phyloP scores from a whole-genome alignment of 2,888 invertebrate genomes.

The Selenia dentaria region DNA sequence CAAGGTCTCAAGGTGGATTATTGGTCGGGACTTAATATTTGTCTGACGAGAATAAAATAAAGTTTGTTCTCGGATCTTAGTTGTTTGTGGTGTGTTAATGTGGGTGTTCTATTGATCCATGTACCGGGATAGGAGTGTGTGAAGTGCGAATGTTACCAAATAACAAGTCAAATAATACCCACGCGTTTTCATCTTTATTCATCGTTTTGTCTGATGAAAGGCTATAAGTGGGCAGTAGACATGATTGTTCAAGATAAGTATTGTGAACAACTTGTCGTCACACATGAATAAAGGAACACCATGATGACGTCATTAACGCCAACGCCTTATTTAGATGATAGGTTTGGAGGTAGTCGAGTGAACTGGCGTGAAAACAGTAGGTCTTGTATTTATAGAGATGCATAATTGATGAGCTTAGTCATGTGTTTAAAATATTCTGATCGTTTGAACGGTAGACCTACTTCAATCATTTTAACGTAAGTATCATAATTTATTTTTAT shows the following conservation, averaged over 20 bases:
- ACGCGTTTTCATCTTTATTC: constrained; percentile 1
- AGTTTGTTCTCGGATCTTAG: too few relatives aligned
- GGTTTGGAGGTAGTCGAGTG: constrained; percentile 25
- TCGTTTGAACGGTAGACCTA: neutral
- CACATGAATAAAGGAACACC: neutral
- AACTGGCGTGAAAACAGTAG: constrained; percentile 2
- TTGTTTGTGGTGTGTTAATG: too few relatives aligned
- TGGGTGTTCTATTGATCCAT: too few relatives aligned
- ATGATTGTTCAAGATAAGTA: neutral
- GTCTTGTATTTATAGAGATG: constrained; percentile 12
- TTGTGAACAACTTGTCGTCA: constrained; percentile 3
- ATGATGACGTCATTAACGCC: constrained; percentile 9
- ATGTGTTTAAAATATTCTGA: constrained; percentile 6
- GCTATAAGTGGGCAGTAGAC: neutral
- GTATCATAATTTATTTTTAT: too few relatives aligned
- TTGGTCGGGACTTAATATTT: too few relatives aligned
- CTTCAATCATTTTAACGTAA: too few relatives aligned
- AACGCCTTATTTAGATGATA: constrained; percentile 13
- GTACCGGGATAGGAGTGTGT: too few relatives aligned
- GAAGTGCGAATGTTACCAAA: too few relatives aligned
- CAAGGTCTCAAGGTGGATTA: too few relatives aligned
- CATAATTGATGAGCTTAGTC: constrained; percentile 9
- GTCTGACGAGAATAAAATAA: too few relatives aligned
- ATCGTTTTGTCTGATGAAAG: neutral
- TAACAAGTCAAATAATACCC: too few relatives aligned